Percentiles rank a stretch among this genome's conserved stretches.
Conservation (phyloP, 2,113 vertebrate genomes). For the Phoenicopterus ruber region DNA sequence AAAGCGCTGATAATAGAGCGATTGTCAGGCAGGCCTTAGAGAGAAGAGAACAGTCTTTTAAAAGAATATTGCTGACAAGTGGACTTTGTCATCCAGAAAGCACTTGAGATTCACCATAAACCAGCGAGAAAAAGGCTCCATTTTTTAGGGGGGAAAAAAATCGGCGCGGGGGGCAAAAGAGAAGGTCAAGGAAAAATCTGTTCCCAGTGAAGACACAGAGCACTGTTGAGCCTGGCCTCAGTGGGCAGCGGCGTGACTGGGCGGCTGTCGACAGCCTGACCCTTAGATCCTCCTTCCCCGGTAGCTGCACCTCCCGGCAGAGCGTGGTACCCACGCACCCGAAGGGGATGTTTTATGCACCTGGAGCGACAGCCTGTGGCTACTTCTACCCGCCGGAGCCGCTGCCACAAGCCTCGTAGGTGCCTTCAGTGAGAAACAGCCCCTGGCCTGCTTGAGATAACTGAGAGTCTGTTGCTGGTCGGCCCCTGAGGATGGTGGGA, state of each 20-base stretch:
- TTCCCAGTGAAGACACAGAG: neutral
- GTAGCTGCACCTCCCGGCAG: no score
- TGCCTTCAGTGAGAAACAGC: fast-evolving
- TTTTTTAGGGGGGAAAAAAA: neutral
- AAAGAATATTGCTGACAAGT: constrained; percentile 54
- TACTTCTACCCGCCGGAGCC: no score
- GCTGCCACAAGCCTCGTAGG: no score
- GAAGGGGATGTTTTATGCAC: fast-evolving
- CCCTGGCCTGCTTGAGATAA: neutral
- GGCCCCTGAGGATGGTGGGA: no score
- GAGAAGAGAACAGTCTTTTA: constrained; percentile 3
- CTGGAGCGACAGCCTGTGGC: neutral
- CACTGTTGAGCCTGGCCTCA: neutral
- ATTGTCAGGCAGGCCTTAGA: constrained; percentile 44
- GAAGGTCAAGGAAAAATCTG: constrained; percentile 52
- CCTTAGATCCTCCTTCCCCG: neutral
- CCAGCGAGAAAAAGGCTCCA: neutral
- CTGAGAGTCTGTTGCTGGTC: no score
- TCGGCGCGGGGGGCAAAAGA: neutral
- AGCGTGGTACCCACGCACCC: neutral
- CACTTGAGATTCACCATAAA: constrained; percentile 18
- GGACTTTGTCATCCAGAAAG: constrained; percentile 49
- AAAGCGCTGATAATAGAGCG: constrained; percentile 50
- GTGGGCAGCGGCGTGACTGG: neutral
- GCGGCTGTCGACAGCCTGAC: neutral